Percentiles rank a stretch among this genome's conserved stretches.
phyloP scores from a whole-genome alignment of 1,140 invertebrate genomes.

The Drosophila mauritiana region DNA sequence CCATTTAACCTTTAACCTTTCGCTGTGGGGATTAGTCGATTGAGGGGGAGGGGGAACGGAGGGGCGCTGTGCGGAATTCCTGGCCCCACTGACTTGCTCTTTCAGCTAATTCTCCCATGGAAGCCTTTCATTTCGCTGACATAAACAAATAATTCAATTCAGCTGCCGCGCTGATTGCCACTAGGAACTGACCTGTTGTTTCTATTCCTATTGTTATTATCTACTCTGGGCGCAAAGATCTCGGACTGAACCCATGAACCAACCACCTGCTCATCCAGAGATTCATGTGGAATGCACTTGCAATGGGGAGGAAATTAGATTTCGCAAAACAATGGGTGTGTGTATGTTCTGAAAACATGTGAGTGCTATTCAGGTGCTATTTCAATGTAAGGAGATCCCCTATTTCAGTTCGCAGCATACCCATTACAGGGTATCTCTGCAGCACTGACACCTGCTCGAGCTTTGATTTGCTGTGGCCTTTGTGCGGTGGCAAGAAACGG shows the following conservation, averaged over 20 bases:
- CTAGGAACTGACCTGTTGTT: slow-evolving; percentile 35
- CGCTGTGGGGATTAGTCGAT: too few relatives aligned
- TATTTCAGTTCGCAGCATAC: not conserved
- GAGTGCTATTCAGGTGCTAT: not conserved
- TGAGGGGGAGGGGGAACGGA: not conserved
- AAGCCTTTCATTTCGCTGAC: slow-evolving; percentile 12
- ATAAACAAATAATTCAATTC: slow-evolving; percentile 50
- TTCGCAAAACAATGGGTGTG: slow-evolving; percentile 45
- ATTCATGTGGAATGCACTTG: slow-evolving; percentile 12
- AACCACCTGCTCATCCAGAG: slow-evolving; percentile 13
- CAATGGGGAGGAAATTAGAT: slow-evolving; percentile 69
- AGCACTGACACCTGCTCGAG: slow-evolving; percentile 38
- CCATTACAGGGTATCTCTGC: slow-evolving; percentile 5
- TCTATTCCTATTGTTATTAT: not conserved
- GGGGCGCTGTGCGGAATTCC: not conserved
- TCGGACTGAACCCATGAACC: not conserved
- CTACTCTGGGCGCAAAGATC: not conserved
- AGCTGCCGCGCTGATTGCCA: slow-evolving; percentile 21
- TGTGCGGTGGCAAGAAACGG: slow-evolving; percentile 3
- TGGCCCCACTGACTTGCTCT: not conserved
- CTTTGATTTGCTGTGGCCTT: slow-evolving; percentile 28
- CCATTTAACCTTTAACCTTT: too few relatives aligned
- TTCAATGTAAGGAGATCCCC: too few relatives aligned
- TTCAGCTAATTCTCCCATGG: not conserved
- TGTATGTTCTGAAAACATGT: too few relatives aligned